A percentile compares a stretch with the other conserved stretches of the same genome.
phyloP scores from a whole-genome alignment of 2,888 invertebrate species.

The Drosophila kanekoi region DNA sequence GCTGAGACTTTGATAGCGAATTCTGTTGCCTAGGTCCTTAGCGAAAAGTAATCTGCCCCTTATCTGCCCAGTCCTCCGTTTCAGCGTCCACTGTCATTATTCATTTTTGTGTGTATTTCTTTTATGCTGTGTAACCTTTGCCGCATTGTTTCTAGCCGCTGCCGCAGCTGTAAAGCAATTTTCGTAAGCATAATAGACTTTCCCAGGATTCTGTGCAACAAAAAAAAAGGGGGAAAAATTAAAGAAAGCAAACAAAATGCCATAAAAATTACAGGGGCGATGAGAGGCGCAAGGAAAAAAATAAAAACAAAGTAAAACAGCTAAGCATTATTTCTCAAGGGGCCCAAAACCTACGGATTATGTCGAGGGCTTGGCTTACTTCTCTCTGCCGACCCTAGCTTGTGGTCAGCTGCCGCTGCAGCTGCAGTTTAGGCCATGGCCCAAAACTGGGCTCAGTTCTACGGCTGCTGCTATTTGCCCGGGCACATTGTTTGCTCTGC shows the following conservation, averaged over 20 bases:
- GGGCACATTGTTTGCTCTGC: slow-evolving; percentile 46
- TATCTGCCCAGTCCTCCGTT: slow-evolving; percentile 11
- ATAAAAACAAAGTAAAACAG: slow-evolving; percentile 46
- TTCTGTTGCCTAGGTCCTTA: slow-evolving; percentile 51
- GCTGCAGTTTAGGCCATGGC: slow-evolving; percentile 16
- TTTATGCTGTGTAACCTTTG: slow-evolving; percentile 78
- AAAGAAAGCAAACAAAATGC: slow-evolving; percentile 59
- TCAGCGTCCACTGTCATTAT: slow-evolving; percentile 67
- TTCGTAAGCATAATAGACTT: slow-evolving; percentile 77
- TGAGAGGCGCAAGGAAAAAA: slow-evolving; percentile 11
- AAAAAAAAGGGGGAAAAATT: slow-evolving; percentile 34
- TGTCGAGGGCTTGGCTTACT: slow-evolving; percentile 49
- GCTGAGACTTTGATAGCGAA: slow-evolving; percentile 58
- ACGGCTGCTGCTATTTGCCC: slow-evolving; percentile 19
- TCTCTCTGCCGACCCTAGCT: slow-evolving; percentile 10
- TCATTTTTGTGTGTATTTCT: slow-evolving; percentile 72
- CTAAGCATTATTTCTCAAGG: slow-evolving; percentile 77
- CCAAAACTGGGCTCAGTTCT: slow-evolving; percentile 44
- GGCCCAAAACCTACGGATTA: slow-evolving; percentile 52
- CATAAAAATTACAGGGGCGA: slow-evolving; percentile 54
- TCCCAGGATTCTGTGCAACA: slow-evolving; percentile 35
- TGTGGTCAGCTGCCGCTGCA: slow-evolving; percentile 58
- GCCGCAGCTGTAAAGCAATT: slow-evolving; percentile 77
- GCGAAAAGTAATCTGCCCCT: slow-evolving; percentile 50
- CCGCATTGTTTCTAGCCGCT: slow-evolving; percentile 74